Evolutionary conservation across 2,888 invertebrate genomes (phyloP).

Genomic region (Disparrhopalites patrizii): DNA sequence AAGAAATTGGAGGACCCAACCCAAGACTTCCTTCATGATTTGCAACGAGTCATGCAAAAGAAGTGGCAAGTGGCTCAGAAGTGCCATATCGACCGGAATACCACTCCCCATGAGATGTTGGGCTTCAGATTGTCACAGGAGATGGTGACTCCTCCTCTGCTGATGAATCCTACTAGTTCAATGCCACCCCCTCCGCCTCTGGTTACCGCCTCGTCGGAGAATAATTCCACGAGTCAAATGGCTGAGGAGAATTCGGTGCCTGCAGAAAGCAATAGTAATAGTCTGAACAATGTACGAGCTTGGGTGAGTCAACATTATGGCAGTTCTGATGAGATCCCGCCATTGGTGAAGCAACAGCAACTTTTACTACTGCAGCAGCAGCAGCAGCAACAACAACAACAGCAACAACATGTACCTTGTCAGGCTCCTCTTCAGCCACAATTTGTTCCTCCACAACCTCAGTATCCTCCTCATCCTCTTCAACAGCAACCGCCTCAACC

Average conservation of each 20-base stretch:
- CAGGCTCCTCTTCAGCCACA: background rate
- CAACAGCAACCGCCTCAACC: background rate
- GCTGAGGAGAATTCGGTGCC: conserved; percentile 2
- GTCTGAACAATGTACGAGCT: conserved; percentile 41
- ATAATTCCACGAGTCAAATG: background rate
- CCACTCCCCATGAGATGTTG: conserved; percentile 84
- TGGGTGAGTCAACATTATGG: conserved; percentile 48
- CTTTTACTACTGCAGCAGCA: background rate
- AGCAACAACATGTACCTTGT: background rate
- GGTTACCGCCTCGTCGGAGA: background rate
- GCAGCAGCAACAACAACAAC: conserved; percentile 13
- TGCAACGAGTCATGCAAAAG: conserved; percentile 87
- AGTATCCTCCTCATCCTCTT: background rate
- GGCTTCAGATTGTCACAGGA: conserved; percentile 64
- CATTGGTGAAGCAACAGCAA: conserved; percentile 13
- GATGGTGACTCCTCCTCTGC: background rate
- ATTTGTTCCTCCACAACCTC: background rate
- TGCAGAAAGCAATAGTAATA: conserved; percentile 12
- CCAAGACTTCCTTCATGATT: conserved; percentile 75
- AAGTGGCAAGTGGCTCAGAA: conserved; percentile 80
- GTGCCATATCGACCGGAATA: conserved; percentile 79
- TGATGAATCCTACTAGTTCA: background rate
- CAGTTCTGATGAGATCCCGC: conserved; percentile 36
- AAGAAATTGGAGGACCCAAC: conserved; percentile 51
- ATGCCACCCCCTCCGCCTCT: background rate